Evolutionary conservation across 1,140 invertebrate species (phyloP).

Genomic region (Cydia strobilella): DNA sequence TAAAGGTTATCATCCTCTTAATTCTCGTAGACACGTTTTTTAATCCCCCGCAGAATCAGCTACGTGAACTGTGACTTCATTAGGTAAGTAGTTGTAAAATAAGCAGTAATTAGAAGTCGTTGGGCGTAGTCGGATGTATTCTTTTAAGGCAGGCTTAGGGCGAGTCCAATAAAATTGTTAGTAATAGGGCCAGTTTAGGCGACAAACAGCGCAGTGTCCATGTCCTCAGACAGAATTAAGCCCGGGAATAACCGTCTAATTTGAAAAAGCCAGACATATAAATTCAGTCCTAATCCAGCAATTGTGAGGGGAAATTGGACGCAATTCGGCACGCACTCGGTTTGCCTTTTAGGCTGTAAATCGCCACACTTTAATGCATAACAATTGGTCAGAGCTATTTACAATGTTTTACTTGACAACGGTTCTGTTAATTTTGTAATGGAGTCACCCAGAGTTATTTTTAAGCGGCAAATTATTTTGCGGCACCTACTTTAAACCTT

Average conservation of each 20-base stretch:
- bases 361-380: slow-evolving; percentile 56
- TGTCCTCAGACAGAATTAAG: slow-evolving; percentile 66
- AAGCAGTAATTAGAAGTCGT: neutral
- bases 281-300: slow-evolving; percentile 73
- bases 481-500: slow-evolving; percentile 1
- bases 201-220: slow-evolving; percentile 51
- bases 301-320: slow-evolving; percentile 72
- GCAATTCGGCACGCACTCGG: slow-evolving; percentile 65
- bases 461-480: neutral
- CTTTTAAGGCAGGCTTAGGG: slow-evolving; percentile 30
- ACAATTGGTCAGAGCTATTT: slow-evolving; percentile 45
- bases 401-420: slow-evolving; percentile 16
- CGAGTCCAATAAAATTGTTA: slow-evolving; percentile 28
- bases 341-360: slow-evolving; percentile 62
- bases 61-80: slow-evolving; percentile 34
- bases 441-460: neutral
- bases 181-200: slow-evolving; percentile 39
- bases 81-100: slow-evolving; percentile 30
- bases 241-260: slow-evolving; percentile 61
- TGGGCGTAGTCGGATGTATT: neutral
- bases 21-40: slow-evolving; percentile 62
- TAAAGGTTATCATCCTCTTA: slow-evolving; percentile 75
- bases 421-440: neutral
- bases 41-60: slow-evolving; percentile 50
- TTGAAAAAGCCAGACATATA: slow-evolving; percentile 78